Percentiles rank a stretch among this genome's conserved stretches.
These are phyloP conservation scores for Drosophila busckii DNA, from an alignment of 1,140 invertebrate genomes.

Conservation along the genomic window DNA sequence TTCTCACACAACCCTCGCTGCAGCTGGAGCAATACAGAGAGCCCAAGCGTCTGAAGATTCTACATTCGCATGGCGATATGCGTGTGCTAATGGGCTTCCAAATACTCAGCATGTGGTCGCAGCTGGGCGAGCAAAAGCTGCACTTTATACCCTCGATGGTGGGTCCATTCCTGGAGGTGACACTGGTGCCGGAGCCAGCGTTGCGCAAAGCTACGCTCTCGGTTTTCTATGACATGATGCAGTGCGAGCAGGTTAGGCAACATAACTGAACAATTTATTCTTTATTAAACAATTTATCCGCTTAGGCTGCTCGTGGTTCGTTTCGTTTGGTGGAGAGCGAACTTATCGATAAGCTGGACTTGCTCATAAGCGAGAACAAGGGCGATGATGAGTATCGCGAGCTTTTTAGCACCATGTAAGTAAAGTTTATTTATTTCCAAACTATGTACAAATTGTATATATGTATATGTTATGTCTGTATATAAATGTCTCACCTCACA, in stretches of 20 bases:
- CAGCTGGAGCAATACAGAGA: slow-evolving; percentile 92
- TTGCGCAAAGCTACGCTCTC: slow-evolving; percentile 94
- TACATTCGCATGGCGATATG: slow-evolving; percentile 94
- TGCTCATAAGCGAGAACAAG: slow-evolving; percentile 94
- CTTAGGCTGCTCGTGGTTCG: slow-evolving; percentile 76
- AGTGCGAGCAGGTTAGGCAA: slow-evolving; percentile 87
- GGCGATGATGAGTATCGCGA: slow-evolving; percentile 95
- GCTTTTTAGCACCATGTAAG: slow-evolving; percentile 96
- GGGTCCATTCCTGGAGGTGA: slow-evolving; percentile 95
- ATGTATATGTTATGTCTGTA: slow-evolving; percentile 45
- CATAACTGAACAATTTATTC: not conserved
- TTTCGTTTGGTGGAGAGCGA: slow-evolving; percentile 95
- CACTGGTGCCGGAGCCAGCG: slow-evolving; percentile 92
- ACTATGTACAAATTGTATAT: slow-evolving; percentile 5
- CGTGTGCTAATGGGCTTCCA: slow-evolving; percentile 95
- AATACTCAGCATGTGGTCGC: slow-evolving; percentile 96
- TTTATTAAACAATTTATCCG: not conserved
- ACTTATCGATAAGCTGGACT: slow-evolving; percentile 95
- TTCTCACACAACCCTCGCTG: slow-evolving; percentile 91
- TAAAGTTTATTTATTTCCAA: slow-evolving; percentile 43
- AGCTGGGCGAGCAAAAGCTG: slow-evolving; percentile 87
- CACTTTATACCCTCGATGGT: slow-evolving; percentile 96
- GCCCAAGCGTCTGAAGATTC: slow-evolving; percentile 87
- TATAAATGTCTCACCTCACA: slow-evolving; percentile 62
- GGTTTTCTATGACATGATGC: slow-evolving; percentile 98